Evolutionary conservation across 1,140 invertebrate genomes (phyloP).

Genomic region (Atta colombica): DNA sequence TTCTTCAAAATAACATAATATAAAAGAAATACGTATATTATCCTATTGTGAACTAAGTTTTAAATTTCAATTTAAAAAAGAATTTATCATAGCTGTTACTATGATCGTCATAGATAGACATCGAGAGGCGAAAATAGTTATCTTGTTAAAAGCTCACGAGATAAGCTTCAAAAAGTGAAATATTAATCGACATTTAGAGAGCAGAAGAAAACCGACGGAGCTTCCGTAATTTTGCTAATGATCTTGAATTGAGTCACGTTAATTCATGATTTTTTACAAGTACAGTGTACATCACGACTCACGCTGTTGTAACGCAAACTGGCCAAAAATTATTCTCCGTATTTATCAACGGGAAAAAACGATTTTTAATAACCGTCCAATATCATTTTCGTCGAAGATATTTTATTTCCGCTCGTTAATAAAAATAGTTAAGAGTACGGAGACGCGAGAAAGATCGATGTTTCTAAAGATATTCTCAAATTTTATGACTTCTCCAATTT

Average conservation of each 20-base stretch:
- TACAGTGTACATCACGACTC: conserved; percentile 12
- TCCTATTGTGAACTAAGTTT: conserved; percentile 1
- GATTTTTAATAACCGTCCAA: conserved; percentile 54
- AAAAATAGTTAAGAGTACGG: conserved; percentile 36
- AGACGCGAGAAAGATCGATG: neutral
- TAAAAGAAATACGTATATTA: neutral
- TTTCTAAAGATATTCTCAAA: neutral
- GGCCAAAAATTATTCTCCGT: neutral
- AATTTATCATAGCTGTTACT: conserved; percentile 52
- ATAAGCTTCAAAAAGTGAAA: neutral
- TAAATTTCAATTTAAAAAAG: conserved; percentile 36
- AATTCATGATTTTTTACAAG: conserved; percentile 60
- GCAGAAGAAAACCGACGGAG: conserved; percentile 21
- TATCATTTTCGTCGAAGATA: neutral
- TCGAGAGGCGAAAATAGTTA: neutral
- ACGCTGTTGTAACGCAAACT: neutral
- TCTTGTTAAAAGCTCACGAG: conserved; percentile 47
- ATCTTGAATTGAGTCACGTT: conserved; percentile 41
- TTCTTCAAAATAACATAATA: neutral
- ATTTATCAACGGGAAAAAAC: conserved; percentile 54
- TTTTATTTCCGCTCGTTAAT: neutral
- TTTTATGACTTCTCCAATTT: conserved; percentile 11
- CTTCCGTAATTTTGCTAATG: neutral
- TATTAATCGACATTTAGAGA: conserved; percentile 23
- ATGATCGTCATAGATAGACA: neutral